Conservation (phyloP, 2,797 vertebrate species). For the Percopsis omiscomaycus region DNA sequence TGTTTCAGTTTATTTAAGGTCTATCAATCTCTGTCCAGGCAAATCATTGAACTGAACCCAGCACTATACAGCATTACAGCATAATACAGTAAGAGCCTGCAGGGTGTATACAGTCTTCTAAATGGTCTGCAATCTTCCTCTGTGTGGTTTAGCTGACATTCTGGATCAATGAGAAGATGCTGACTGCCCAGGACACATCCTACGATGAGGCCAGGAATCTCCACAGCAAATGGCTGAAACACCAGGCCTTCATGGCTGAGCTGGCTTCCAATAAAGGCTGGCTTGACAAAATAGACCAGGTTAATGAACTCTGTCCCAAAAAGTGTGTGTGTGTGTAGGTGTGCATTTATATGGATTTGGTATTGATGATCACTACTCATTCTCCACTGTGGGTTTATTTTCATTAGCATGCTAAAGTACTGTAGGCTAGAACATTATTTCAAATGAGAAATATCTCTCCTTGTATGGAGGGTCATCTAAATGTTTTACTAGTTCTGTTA, state of each 20-base stretch:
- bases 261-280: constrained; percentile 89
- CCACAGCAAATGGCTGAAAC: constrained; percentile 95
- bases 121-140: not conserved
- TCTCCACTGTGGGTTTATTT: not conserved
- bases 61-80: not conserved
- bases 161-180: constrained; percentile 98
- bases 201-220: constrained; percentile 89
- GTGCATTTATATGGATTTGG: constrained; percentile 13
- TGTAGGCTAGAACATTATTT: not conserved
- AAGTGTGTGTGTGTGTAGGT: constrained; percentile 41
- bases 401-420: not conserved
- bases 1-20: too few species aligned
- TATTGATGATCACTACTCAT: not conserved
- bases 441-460: not conserved
- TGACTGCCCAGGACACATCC: constrained; percentile 90
- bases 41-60: too few species aligned
- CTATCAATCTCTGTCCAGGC: too few species aligned
- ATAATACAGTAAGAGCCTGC: constrained; percentile 15
- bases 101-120: not conserved
- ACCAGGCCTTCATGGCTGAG: constrained; percentile 94
- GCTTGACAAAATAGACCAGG: constrained; percentile 87
- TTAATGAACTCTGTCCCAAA: constrained; percentile 43
- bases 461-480: not conserved
- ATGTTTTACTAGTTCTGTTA: not conserved
- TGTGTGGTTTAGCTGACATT: constrained; percentile 80